Percentiles rank a stretch among this genome's conserved stretches.
Evolutionary conservation across 2,113 vertebrate species (phyloP).

Genomic region (Mugil cephalus): DNA sequence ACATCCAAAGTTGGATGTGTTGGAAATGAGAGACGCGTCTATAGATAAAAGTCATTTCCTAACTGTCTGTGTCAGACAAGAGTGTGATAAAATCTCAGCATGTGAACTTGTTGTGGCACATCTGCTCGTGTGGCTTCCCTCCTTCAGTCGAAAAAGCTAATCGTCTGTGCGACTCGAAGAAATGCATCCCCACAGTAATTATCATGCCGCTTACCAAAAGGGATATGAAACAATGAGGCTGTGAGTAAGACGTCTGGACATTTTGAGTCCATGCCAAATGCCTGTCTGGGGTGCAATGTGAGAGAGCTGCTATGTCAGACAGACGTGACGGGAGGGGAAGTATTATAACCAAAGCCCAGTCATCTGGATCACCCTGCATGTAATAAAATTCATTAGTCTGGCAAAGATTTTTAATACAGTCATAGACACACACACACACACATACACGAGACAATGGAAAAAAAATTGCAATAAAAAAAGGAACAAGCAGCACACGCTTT

Average conservation of each 20-base stretch:
- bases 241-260: constrained; percentile 84
- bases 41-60: constrained; percentile 1
- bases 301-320: constrained; percentile 69
- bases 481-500: constrained; percentile 47
- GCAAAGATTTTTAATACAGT: constrained; percentile 63
- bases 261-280: constrained; percentile 79
- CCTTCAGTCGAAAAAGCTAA: constrained; percentile 52
- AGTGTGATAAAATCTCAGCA: constrained; percentile 42
- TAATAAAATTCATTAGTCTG: constrained; percentile 75
- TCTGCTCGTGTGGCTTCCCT: constrained; percentile 60
- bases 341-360: constrained; percentile 59
- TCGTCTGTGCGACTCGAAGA: constrained; percentile 59
- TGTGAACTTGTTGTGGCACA: constrained; percentile 62
- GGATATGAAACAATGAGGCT: constrained; percentile 81
- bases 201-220: constrained; percentile 70
- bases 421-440: constrained; percentile 5
- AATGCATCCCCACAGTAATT: constrained; percentile 70
- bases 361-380: constrained; percentile 62
- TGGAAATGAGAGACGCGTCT: constrained; percentile 3
- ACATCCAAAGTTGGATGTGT: constrained; percentile 10
- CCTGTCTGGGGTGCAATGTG: constrained; percentile 78
- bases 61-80: constrained; percentile 8
- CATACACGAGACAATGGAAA: constrained; percentile 40
- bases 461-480: constrained; percentile 46
- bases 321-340: constrained; percentile 68